These are phyloP conservation scores for Fregata magnificens DNA, from an alignment of 2,113 vertebrate genomes.

Conservation along the genomic window DNA sequence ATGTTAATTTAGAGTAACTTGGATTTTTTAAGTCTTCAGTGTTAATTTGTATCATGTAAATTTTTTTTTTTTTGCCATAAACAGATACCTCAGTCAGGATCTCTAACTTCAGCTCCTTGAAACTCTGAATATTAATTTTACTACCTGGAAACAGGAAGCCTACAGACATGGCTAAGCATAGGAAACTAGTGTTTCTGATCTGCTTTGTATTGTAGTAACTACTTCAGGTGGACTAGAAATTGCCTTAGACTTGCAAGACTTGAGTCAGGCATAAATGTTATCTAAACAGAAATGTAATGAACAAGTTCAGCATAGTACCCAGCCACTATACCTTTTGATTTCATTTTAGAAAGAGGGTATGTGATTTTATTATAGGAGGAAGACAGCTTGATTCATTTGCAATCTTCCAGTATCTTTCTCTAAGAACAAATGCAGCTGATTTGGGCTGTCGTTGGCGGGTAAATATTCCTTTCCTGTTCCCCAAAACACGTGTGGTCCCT, in stretches of 20 bases:
- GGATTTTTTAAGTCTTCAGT: neutral
- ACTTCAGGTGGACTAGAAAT: neutral
- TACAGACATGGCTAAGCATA: neutral
- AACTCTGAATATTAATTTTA: neutral
- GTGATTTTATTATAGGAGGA: constrained; percentile 66
- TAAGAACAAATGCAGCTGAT: constrained; percentile 85
- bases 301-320: neutral
- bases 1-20: neutral
- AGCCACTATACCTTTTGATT: neutral
- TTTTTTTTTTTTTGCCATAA: neutral
- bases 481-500: constrained; percentile 81
- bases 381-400: constrained; percentile 84
- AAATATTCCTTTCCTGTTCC: constrained; percentile 96
- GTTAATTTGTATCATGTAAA: neutral
- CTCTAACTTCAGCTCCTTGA: constrained; percentile 18
- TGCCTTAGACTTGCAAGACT: constrained; percentile 12
- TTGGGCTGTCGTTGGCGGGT: constrained; percentile 94
- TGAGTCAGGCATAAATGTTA: neutral
- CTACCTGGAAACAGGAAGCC: neutral
- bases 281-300: constrained; percentile 25
- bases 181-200: neutral
- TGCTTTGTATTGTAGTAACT: neutral
- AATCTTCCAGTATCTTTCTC: constrained; percentile 91
- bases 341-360: constrained; percentile 64
- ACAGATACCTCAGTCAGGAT: constrained; percentile 53